These are phyloP conservation scores for Otus sunia DNA, from an alignment of 2,113 vertebrate species.

Conservation along the genomic window DNA sequence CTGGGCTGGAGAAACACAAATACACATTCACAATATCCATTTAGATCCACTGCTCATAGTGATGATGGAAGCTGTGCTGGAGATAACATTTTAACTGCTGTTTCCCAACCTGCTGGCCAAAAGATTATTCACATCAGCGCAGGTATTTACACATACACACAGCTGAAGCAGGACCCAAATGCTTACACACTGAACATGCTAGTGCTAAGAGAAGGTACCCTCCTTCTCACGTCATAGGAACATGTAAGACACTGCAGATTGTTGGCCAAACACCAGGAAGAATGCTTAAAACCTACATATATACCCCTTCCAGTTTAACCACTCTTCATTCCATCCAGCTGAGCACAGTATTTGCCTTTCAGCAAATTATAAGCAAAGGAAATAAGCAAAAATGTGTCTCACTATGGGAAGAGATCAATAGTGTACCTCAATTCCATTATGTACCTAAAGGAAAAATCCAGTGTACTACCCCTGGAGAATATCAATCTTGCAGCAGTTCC, in stretches of 20 bases:
- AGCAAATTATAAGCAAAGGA: neutral
- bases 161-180: neutral
- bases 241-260: neutral
- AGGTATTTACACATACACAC: neutral
- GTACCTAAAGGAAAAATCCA: slow-evolving; percentile 26
- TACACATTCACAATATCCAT: neutral
- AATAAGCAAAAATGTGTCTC: neutral
- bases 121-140: rapidly evolving
- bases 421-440: neutral
- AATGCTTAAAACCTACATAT: neutral
- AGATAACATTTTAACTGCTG: neutral
- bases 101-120: neutral
- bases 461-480: neutral
- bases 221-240: neutral
- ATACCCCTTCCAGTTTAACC: neutral
- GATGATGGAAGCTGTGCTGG: neutral
- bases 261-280: neutral
- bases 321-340: neutral
- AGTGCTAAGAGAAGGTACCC: neutral
- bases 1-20: neutral
- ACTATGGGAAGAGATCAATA: slow-evolving; percentile 22
- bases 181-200: neutral
- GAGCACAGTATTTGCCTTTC: neutral
- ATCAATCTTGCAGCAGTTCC: slow-evolving; percentile 41
- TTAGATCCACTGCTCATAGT: rapidly evolving